Percentiles rank a stretch among this genome's conserved stretches.
Evolutionary conservation across 2,113 vertebrate genomes (phyloP).

Genomic region (human): DNA sequence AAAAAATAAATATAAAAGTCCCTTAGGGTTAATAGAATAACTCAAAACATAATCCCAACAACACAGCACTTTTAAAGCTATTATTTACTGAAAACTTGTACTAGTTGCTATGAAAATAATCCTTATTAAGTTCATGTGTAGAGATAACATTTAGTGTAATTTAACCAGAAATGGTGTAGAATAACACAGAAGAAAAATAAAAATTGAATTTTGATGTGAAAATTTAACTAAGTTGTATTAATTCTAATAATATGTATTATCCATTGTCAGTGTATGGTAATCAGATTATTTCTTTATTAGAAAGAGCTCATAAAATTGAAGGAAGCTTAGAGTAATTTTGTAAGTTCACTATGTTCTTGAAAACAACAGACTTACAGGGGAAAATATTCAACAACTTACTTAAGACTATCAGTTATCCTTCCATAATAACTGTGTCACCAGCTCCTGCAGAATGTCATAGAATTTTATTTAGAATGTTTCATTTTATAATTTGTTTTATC

Average conservation of each 20-base stretch:
- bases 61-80: slow-evolving; percentile 74
- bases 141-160: slow-evolving; percentile 73
- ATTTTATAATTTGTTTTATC: background rate
- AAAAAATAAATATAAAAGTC: slow-evolving; percentile 76
- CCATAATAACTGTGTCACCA: background rate
- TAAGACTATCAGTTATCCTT: background rate
- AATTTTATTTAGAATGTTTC: background rate
- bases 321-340: background rate
- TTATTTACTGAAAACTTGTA: slow-evolving; percentile 81
- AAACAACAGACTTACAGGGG: background rate
- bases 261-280: background rate
- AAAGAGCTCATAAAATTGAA: background rate
- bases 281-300: background rate
- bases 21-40: slow-evolving; percentile 80
- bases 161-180: slow-evolving; percentile 67
- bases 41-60: slow-evolving; percentile 70
- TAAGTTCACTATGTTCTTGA: background rate
- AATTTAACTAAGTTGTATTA: background rate
- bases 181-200: slow-evolving; percentile 59
- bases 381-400: background rate
- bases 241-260: background rate
- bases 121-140: slow-evolving; percentile 78
- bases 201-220: slow-evolving; percentile 56
- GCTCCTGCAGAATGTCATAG: background rate
- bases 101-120: slow-evolving; percentile 82